Evolutionary conservation across 2,888 invertebrate genomes (phyloP).

Genomic region (Fabriciana adippe): DNA sequence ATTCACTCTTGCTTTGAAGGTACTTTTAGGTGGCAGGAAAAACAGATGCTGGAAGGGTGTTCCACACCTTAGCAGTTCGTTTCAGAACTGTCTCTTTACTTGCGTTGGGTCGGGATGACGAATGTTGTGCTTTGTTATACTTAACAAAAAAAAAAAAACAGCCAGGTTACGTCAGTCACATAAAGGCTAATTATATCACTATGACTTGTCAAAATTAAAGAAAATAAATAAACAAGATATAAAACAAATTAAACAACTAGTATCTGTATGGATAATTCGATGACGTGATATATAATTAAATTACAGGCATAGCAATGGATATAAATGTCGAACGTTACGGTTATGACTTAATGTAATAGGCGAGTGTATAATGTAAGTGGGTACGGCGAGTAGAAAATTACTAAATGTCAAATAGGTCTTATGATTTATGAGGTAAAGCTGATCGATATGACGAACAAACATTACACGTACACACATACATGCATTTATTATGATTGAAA

Average conservation of each 20-base stretch:
- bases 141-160: too few relatives aligned
- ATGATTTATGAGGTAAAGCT: slow-evolving; percentile 4
- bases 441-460: background rate
- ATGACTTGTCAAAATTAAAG: background rate
- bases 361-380: slow-evolving; percentile 5
- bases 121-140: too few relatives aligned
- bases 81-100: too few relatives aligned
- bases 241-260: background rate
- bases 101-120: too few relatives aligned
- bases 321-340: slow-evolving; percentile 24
- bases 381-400: slow-evolving; percentile 8
- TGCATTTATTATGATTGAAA: too few relatives aligned
- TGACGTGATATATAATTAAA: slow-evolving; percentile 21
- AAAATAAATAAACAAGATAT: background rate
- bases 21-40: too few relatives aligned
- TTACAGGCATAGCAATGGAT: slow-evolving; percentile 20
- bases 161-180: too few relatives aligned
- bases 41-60: too few relatives aligned
- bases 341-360: slow-evolving; percentile 26
- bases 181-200: too few relatives aligned
- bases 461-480: background rate
- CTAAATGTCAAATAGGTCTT: slow-evolving; percentile 6
- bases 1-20: too few relatives aligned
- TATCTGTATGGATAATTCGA: slow-evolving; percentile 2
- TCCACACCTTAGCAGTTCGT: too few relatives aligned